Percentiles rank a stretch among this genome's conserved stretches.
Conservation (phyloP, 1,140 invertebrate species). For the Ceratoteleas bidentatus region DNA sequence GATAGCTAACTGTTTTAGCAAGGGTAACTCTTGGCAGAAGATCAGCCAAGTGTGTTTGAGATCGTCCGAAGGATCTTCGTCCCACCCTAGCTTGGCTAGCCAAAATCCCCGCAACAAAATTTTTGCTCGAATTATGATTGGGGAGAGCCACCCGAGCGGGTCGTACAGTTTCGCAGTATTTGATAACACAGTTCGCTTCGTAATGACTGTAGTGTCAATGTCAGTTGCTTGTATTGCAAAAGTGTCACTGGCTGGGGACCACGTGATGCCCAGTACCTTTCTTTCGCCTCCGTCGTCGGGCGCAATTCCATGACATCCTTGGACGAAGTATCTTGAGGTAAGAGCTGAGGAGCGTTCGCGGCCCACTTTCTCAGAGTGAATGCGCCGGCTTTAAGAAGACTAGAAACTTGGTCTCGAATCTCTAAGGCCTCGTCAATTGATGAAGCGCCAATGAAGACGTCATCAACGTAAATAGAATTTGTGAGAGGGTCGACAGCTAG, state of each 20-base stretch:
- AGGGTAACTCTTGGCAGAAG: background rate
- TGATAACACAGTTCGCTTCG: slow-evolving; percentile 57
- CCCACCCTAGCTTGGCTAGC: background rate
- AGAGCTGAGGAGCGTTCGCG: background rate
- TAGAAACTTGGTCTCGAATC: background rate
- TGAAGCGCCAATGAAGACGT: background rate
- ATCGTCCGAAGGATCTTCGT: background rate
- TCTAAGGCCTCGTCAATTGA: background rate
- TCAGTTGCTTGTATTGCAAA: background rate
- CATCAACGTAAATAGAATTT: background rate
- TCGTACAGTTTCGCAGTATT: slow-evolving; percentile 51
- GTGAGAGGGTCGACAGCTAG: background rate
- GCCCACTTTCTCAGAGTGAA: background rate
- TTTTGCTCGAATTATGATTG: slow-evolving; percentile 58
- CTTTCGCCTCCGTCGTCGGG: background rate
- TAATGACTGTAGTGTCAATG: background rate
- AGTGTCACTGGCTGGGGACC: background rate
- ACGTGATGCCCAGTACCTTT: background rate
- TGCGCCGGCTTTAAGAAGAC: background rate
- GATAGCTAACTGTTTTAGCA: background rate
- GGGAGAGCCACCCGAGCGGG: slow-evolving; percentile 48
- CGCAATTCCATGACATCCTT: background rate
- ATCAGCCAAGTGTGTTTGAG: background rate
- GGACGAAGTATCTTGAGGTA: background rate
- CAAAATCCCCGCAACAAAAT: slow-evolving; percentile 56